phyloP scores from a whole-genome alignment of 2,113 vertebrate species.

The Tyrannus savana region DNA sequence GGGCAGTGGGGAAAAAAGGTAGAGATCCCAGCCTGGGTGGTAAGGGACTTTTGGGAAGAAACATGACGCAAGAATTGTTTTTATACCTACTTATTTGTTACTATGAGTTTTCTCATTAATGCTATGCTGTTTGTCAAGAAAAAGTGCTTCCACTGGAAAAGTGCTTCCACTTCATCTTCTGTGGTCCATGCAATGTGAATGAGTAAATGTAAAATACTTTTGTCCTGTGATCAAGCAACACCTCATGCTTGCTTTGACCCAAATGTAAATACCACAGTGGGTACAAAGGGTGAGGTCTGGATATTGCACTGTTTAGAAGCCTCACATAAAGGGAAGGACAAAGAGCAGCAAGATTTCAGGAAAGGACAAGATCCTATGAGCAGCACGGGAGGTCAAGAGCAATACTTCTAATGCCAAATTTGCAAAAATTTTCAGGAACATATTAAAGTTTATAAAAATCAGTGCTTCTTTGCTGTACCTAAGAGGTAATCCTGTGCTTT shows the following conservation, averaged over 20 bases:
- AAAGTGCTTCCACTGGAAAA: not conserved
- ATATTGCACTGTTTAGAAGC: not conserved
- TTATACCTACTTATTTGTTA: not conserved
- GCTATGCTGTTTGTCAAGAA: not conserved
- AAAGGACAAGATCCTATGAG: not conserved
- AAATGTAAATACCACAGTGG: not conserved
- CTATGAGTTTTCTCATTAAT: not conserved
- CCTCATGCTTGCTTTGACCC: not conserved
- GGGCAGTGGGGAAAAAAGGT: not conserved
- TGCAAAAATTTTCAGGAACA: not conserved
- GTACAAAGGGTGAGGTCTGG: not conserved
- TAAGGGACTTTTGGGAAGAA: not conserved
- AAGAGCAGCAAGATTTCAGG: not conserved
- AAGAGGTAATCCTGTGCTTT: not conserved
- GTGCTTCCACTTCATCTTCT: not conserved
- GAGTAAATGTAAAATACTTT: not conserved
- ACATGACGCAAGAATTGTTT: not conserved
- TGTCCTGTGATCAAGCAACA: not conserved
- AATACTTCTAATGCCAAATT: not conserved
- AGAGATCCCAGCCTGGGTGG: accelerated
- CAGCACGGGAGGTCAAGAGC: not conserved
- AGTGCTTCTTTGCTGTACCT: not conserved
- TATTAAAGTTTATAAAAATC: not conserved
- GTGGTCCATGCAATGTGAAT: not conserved
- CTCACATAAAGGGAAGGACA: not conserved